A percentile compares a stretch with the other conserved stretches of the same genome.
These are phyloP conservation scores for Malaclemys terrapin DNA, from an alignment of 2,113 vertebrate species.

Conservation along the genomic window DNA sequence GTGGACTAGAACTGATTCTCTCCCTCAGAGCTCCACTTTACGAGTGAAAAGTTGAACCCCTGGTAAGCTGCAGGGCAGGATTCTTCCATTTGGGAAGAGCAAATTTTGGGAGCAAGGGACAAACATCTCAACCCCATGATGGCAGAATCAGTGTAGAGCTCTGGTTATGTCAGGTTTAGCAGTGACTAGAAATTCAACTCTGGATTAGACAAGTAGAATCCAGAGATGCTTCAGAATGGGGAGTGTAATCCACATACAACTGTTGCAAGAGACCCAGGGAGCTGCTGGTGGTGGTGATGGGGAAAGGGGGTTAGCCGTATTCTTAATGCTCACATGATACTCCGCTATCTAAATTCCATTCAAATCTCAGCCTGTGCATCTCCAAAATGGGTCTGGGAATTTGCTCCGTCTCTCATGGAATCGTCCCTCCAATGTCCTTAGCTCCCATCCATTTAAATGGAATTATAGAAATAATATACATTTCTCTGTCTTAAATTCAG, in stretches of 20 bases:
- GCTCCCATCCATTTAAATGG: background rate
- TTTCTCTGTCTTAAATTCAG: background rate
- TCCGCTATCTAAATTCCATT: background rate
- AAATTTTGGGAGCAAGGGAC: background rate
- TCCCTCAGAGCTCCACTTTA: background rate
- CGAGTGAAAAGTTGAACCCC: no score
- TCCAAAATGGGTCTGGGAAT: background rate
- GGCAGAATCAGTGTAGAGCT: background rate
- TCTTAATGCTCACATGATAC: background rate
- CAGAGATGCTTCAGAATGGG: background rate
- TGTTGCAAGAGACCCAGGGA: background rate
- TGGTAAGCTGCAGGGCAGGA: background rate
- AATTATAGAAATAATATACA: background rate
- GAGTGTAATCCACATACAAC: background rate
- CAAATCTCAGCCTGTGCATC: background rate
- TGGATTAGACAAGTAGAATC: background rate
- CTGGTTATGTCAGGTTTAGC: background rate
- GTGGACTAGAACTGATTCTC: background rate
- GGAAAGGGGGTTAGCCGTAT: background rate
- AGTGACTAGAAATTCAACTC: background rate
- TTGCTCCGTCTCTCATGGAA: fast-evolving
- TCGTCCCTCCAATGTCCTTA: background rate
- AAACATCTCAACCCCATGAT: fast-evolving
- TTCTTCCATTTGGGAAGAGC: background rate
- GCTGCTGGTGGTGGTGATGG: background rate